Evolutionary conservation across 2,797 vertebrate genomes (phyloP).

Genomic region (Danionella dracula): DNA sequence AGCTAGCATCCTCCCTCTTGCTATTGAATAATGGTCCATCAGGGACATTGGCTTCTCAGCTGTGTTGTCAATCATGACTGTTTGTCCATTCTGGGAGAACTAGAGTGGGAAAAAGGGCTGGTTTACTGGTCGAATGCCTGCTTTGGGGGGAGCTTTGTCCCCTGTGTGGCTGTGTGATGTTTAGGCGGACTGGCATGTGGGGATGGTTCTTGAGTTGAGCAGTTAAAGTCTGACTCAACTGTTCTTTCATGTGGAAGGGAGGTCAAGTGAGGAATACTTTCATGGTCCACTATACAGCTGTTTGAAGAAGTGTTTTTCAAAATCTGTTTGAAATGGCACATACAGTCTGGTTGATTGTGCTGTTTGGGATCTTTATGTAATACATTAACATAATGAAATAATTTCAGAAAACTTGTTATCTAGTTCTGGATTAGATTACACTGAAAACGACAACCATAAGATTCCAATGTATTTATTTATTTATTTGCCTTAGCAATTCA

Average conservation of each 20-base stretch:
- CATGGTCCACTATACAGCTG: background rate
- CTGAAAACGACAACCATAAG: too few relatives aligned
- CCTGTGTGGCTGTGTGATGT: slow-evolving; percentile 21
- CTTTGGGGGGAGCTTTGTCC: background rate
- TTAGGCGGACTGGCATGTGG: slow-evolving; percentile 14
- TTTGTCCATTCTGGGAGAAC: slow-evolving; percentile 21
- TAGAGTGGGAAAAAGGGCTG: background rate
- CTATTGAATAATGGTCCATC: slow-evolving; percentile 24
- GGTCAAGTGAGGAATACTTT: slow-evolving; percentile 22
- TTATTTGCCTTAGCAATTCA: too few relatives aligned
- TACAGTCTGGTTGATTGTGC: too few relatives aligned
- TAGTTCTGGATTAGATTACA: too few relatives aligned
- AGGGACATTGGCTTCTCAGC: slow-evolving; percentile 35
- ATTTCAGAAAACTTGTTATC: too few relatives aligned
- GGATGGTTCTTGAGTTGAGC: slow-evolving; percentile 25
- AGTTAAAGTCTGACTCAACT: slow-evolving; percentile 22
- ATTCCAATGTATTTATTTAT: too few relatives aligned
- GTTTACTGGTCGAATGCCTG: background rate
- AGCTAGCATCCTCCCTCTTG: slow-evolving; percentile 19
- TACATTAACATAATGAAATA: too few relatives aligned
- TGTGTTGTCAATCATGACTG: slow-evolving; percentile 34
- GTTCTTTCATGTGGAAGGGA: slow-evolving; percentile 9
- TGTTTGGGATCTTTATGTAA: too few relatives aligned
- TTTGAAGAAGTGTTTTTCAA: background rate
- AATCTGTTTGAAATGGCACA: too few relatives aligned